Percentiles rank a stretch among this genome's conserved stretches.
These are phyloP conservation scores for Neelides sp. DNA, from an alignment of 1,140 invertebrate genomes.

Conservation along the genomic window DNA sequence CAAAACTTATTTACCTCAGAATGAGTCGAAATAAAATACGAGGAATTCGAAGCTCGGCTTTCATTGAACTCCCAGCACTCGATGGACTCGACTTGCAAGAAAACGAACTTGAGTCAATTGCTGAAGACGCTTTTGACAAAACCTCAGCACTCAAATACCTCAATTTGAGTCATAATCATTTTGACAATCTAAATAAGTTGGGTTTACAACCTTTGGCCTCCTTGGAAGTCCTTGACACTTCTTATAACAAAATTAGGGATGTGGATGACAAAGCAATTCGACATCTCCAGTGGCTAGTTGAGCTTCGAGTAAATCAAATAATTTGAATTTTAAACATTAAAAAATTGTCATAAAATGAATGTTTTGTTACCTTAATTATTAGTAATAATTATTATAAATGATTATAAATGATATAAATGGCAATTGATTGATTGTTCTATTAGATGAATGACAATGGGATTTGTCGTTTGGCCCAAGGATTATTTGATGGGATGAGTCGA, in stretches of 20 bases:
- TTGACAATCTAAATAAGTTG: slow-evolving; percentile 53
- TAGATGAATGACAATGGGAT: slow-evolving; percentile 40
- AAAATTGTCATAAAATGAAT: background rate
- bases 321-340: background rate
- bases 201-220: slow-evolving; percentile 56
- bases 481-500: slow-evolving; percentile 67
- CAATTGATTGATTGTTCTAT: slow-evolving; percentile 38
- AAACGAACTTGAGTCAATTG: slow-evolving; percentile 56
- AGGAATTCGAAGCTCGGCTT: slow-evolving; percentile 52
- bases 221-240: slow-evolving; percentile 66
- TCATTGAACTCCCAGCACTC: slow-evolving; percentile 59
- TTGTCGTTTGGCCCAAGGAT: slow-evolving; percentile 43
- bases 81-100: slow-evolving; percentile 64
- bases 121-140: slow-evolving; percentile 60
- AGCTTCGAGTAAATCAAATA: slow-evolving; percentile 47
- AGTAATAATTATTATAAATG: background rate
- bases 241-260: slow-evolving; percentile 54
- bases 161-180: slow-evolving; percentile 53
- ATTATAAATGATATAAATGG: background rate
- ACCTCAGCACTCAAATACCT: slow-evolving; percentile 63
- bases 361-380: slow-evolving; percentile 7
- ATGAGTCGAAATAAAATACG: slow-evolving; percentile 56
- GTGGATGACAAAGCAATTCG: slow-evolving; percentile 50
- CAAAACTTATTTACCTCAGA: slow-evolving; percentile 54
- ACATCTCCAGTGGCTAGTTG: slow-evolving; percentile 66